phyloP scores from a whole-genome alignment of 2,113 vertebrate genomes.

The Pseudopipra pipra region DNA sequence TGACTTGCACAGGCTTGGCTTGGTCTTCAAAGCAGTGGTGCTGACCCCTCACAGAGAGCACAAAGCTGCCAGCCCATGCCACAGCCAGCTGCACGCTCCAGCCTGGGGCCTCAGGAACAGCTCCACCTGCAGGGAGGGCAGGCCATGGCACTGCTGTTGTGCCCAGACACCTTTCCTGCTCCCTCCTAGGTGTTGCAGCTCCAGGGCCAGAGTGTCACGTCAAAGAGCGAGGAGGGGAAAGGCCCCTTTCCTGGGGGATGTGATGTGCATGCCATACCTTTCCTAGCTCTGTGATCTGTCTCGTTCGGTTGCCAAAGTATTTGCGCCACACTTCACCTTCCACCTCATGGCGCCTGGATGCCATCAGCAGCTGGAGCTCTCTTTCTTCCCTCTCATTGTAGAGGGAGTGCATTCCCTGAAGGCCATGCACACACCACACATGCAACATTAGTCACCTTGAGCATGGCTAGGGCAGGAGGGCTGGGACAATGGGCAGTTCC shows the following conservation, averaged over 20 bases:
- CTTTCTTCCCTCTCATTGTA: not conserved
- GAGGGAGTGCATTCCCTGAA: not conserved
- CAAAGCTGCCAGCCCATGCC: not conserved
- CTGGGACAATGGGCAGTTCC: not conserved
- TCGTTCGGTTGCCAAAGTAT: not conserved
- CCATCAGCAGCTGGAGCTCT: not conserved
- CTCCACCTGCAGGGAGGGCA: accelerated
- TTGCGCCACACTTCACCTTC: not conserved
- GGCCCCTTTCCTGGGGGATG: too few relatives aligned
- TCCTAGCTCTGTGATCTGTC: not conserved
- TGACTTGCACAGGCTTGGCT: not conserved
- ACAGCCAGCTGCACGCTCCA: accelerated
- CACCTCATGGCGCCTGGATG: not conserved
- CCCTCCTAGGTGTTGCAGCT: too few relatives aligned
- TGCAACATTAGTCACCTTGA: not conserved
- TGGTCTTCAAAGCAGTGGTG: accelerated
- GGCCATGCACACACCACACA: not conserved
- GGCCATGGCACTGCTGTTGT: not conserved
- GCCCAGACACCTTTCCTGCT: not conserved
- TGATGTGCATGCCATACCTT: not conserved
- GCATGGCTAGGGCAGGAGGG: not conserved
- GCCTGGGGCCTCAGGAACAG: not conserved
- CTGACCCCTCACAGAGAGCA: not conserved
- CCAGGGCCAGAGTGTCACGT: too few relatives aligned
- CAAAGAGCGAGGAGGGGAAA: not conserved